Evolutionary conservation across 1,140 invertebrate genomes (phyloP).

Genomic region (Eumaeus atala): DNA sequence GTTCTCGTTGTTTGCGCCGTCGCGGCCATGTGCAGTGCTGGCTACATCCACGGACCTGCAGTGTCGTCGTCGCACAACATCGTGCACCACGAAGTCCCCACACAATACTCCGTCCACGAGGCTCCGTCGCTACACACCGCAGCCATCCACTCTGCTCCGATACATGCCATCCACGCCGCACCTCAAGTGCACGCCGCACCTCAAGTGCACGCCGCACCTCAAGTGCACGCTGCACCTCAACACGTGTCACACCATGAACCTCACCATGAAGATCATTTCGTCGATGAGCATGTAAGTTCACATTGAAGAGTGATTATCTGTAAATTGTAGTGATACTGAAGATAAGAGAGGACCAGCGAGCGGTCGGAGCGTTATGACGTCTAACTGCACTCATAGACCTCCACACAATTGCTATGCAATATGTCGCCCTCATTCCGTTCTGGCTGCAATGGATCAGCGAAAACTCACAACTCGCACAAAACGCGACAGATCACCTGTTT

Average conservation of each 20-base stretch:
- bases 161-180: conserved; percentile 34
- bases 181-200: conserved; percentile 13
- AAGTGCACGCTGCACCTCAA: conserved; percentile 31
- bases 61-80: conserved; percentile 59
- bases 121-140: conserved; percentile 31
- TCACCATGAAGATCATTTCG: conserved; percentile 53
- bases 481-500: too few relatives aligned
- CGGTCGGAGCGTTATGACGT: too few relatives aligned
- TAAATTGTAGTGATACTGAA: too few relatives aligned
- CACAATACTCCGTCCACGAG: conserved; percentile 42
- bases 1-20: conserved; percentile 44
- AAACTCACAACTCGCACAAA: too few relatives aligned
- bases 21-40: conserved; percentile 58
- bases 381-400: too few relatives aligned
- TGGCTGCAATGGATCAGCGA: too few relatives aligned
- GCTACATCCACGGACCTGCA: conserved; percentile 58
- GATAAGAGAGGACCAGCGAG: too few relatives aligned
- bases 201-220: conserved; percentile 32
- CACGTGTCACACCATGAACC: conserved; percentile 19
- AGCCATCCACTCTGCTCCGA: conserved; percentile 23
- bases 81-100: conserved; percentile 46
- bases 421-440: too few relatives aligned
- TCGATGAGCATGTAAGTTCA: conserved; percentile 59
- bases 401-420: too few relatives aligned
- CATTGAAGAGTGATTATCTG: too few relatives aligned